Base-by-base conservation (phyloP, 2,888 invertebrate species). In the Papilio gigon region DNA sequence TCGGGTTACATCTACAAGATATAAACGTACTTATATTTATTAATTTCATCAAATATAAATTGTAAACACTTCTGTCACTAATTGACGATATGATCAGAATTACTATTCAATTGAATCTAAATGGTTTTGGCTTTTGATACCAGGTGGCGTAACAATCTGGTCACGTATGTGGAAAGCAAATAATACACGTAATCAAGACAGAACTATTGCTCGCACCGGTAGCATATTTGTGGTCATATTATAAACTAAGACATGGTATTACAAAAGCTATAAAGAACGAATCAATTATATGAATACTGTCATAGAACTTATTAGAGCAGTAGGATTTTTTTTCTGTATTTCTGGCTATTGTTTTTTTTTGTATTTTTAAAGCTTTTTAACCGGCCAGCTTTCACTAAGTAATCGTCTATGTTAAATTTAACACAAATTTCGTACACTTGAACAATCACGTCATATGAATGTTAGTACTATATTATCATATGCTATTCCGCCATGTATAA, bases 1-100 rank as follows among this genome's bases (percentile, higher is more conserved):
- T 88, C 88, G 80, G 84, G 76, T 81, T 76, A 72, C 73, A 70
- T 80, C 79, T 80, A 77, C 72, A 70, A 72, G 68, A 74, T 75
- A 75, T 77, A 81, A 44, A 25, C 35, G 22, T 47, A n/a, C n/a
- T n/a, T n/a, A 22, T 12, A 12, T 47, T 47, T 47, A 47, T 47
- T 47, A 20, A 22, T 47, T 47, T 22, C 20, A 12, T 22, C 4
- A 47, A 12, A 5, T 20, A 42, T 44, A 47, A 17, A 12, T 44
- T 44, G 2, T 20, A 44, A 44, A 44, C 11, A 47, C 22, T n/a
- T 11, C 20, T 22, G 22, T 22, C 22, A 47, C 47, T 22, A 47
- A 47, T 47, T 22, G 47, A n/a, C n/a, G n/a, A 9, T 42, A 17
- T 20, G 20, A 9, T 22, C 12, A 22, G 47, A 22, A 47, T 22